phyloP scores from a whole-genome alignment of 2,888 invertebrate species.

The Isotomurus palustris region DNA sequence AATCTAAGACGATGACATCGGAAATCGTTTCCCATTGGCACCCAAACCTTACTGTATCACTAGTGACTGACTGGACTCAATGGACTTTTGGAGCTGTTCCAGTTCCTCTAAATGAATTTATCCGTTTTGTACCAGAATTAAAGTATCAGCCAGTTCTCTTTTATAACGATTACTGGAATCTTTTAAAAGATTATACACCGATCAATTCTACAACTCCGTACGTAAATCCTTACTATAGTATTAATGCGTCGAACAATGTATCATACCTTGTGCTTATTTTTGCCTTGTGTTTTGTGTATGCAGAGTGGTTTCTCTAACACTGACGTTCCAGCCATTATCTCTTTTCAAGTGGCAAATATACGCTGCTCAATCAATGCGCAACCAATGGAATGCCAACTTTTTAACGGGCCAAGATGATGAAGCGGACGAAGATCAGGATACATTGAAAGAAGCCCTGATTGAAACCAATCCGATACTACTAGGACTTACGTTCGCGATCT shows the following conservation, averaged over 20 bases:
- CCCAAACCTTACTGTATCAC: slow-evolving; percentile 92
- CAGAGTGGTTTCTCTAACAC: slow-evolving; percentile 57
- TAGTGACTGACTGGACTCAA: slow-evolving; percentile 91
- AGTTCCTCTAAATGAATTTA: slow-evolving; percentile 65
- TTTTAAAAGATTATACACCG: slow-evolving; percentile 88
- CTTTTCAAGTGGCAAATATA: slow-evolving; percentile 98
- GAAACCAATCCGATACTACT: slow-evolving; percentile 96
- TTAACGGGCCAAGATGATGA: slow-evolving; percentile 60
- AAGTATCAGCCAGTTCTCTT: slow-evolving; percentile 91
- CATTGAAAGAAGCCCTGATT: slow-evolving; percentile 84
- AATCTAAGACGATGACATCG: slow-evolving; percentile 69
- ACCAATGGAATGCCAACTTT: slow-evolving; percentile 65
- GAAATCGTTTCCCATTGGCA: slow-evolving; percentile 98
- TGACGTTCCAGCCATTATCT: slow-evolving; percentile 84
- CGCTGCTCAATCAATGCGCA: slow-evolving; percentile 90
- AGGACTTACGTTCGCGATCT: slow-evolving; percentile 83
- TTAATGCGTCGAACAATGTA: neutral
- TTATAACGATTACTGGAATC: slow-evolving; percentile 98
- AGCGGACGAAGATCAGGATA: slow-evolving; percentile 83
- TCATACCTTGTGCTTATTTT: neutral
- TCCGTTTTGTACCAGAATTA: slow-evolving; percentile 81
- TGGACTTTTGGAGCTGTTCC: slow-evolving; percentile 91
- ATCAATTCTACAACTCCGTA: slow-evolving; percentile 77
- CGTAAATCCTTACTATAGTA: slow-evolving; percentile 42
- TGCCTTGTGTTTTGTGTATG: neutral